Base-by-base conservation (phyloP, 2,888 invertebrate species). In the Orthosia gothica region DNA sequence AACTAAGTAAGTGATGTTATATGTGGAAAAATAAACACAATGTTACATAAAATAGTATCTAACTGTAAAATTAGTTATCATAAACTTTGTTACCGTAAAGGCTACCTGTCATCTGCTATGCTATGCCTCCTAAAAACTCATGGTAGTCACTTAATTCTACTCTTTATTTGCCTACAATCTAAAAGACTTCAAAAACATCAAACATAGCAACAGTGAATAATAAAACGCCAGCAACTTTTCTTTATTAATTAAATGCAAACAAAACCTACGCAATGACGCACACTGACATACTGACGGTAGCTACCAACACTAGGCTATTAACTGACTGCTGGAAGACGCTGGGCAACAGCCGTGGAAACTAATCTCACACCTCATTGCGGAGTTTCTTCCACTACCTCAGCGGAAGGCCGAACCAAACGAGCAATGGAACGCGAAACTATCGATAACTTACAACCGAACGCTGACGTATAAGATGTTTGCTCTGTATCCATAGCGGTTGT, bases 181-280 rank as follows among this genome's bases (percentile, higher is more conserved):
- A 32, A 45, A 45, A 64, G 1, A 64, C 20, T 58, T 63, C 5
- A 49, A 45, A 67, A 74, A 47, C 45, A 71, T 76, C 57, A 72
- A 71, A 81, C 63, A 73, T 67, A 59, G 70, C 66, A 78, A 76
- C 71, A 20, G 49, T 70, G 15, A 18, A 59, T 68, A 76, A 62
- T 62, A 67, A 79, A 78, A 72, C 26, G 15, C 52, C 47, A 20
- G 13, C 15, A 63, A 70, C 16, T 67, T 74, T 79, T 78, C 63
- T 78, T 76, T 78, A 82, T 78, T 79, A 82, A 82, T 78, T 65
- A 80, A 77, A 81, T 74, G 71, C 68, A 77, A 81, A 79, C 67
- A 77, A 84, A 86, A 70, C 86, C 84, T 81, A 86, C 84, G 86
- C 86, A 84, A 71, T 86, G 84, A 86, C 86, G 86, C 79, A 86